Evolutionary conservation across 2,888 invertebrate species (phyloP), one percentile per base, ranked within the genome.

Genomic region (Metopia argyrocephala): DNA sequence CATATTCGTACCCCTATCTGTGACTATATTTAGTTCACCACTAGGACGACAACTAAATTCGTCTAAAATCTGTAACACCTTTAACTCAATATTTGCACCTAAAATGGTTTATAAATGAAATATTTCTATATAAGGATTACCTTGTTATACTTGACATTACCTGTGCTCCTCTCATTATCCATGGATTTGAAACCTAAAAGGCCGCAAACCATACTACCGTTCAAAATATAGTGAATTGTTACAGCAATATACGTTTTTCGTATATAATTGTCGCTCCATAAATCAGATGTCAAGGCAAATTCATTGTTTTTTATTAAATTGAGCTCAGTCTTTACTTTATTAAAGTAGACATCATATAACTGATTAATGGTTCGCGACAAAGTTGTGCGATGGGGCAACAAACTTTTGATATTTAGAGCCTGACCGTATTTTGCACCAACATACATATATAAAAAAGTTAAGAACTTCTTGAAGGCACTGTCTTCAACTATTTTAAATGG

Each of bases 401-500:
- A n/a, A n/a, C n/a, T n/a, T n/a, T n/a, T n/a, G n/a, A n/a, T n/a
- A n/a, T n/a, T n/a, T n/a, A n/a, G n/a, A n/a, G n/a, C n/a, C n/a
- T n/a, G n/a, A 31, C 31, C 31, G 31, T 31, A 31, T 31, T 31
- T 31, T 31, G 6, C 3, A 4, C 31, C 31, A 31, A 27, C 23
- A 21, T 48, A 80, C 31, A 18, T 31, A 50, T 46, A 69, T 52
- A 3, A 68, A 50, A 28, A 56, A 70, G 46, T 61, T 38, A n/a
- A 57, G 56, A n/a, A 73, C 52, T 15, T 61, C 73, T 73, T 74
- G 50, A 25, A 82, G 56, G 5, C 73, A 20, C 56, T 70, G 21
- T 78, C 81, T 38, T 75, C 61, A 54, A 82, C 38, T 20, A 82
- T 65, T 65, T 75, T 75, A 27, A 78, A 75, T 5, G 75, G 31